phyloP scores from a whole-genome alignment of 2,888 invertebrate species.

The Myopa tessellatipennis region DNA sequence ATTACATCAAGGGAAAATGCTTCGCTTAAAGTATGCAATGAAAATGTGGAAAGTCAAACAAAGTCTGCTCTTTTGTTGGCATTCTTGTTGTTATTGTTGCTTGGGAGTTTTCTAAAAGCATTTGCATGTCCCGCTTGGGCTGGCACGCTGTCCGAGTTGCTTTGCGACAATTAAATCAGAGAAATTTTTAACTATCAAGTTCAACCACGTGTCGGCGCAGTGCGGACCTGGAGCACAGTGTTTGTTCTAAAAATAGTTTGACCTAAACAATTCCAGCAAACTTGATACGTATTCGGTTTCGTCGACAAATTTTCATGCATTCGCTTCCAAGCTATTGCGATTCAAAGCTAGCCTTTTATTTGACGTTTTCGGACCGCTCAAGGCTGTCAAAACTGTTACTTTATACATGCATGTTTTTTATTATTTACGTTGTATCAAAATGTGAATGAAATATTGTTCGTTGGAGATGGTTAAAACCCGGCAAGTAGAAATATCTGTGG shows the following conservation, averaged over 20 bases:
- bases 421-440: too few species aligned
- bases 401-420: too few species aligned
- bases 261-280: too few species aligned
- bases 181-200: neutral
- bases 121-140: slow-evolving; percentile 6
- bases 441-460: too few species aligned
- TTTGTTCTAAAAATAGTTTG: neutral
- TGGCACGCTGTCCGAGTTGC: neutral
- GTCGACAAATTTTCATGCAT: too few species aligned
- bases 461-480: too few species aligned
- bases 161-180: neutral
- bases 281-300: too few species aligned
- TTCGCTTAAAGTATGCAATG: slow-evolving; percentile 21
- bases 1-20: neutral
- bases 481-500: too few species aligned
- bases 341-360: too few species aligned
- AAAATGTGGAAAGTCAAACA: slow-evolving; percentile 30
- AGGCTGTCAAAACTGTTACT: too few species aligned
- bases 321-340: too few species aligned
- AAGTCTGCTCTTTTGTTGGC: slow-evolving; percentile 25
- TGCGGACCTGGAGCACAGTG: neutral
- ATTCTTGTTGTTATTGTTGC: slow-evolving; percentile 17
- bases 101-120: slow-evolving; percentile 22
- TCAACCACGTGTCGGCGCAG: slow-evolving; percentile 7
- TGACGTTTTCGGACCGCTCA: too few species aligned